A percentile compares a stretch with the other conserved stretches of the same genome.
phyloP scores from a whole-genome alignment of 2,797 vertebrate species.

The Amphiprion clarkii region DNA sequence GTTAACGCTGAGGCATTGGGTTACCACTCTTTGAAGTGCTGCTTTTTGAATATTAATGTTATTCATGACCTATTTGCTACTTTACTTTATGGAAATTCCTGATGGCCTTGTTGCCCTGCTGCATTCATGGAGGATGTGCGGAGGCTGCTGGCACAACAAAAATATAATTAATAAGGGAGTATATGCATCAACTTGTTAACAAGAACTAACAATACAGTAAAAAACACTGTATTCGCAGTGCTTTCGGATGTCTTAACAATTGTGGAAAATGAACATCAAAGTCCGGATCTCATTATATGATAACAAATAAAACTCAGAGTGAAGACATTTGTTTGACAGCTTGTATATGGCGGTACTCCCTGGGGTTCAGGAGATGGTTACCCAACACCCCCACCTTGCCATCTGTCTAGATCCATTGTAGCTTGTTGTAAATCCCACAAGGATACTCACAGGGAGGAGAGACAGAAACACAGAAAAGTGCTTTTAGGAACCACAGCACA shows the following conservation, averaged over 20 bases:
- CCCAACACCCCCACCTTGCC: conserved; percentile 77
- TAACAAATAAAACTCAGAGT: conserved; percentile 56
- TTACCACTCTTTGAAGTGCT: conserved; percentile 79
- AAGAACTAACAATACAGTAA: conserved; percentile 31
- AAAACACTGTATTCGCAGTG: conserved; percentile 16
- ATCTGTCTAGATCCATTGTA: conserved; percentile 81
- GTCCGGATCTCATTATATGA: conserved; percentile 65
- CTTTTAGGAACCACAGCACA: conserved; percentile 72
- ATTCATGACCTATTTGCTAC: conserved; percentile 83
- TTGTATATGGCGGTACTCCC: conserved; percentile 66
- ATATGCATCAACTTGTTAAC: conserved; percentile 47
- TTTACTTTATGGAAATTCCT: conserved; percentile 80
- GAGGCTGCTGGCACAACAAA: conserved; percentile 70
- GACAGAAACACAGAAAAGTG: conserved; percentile 79
- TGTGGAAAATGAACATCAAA: conserved; percentile 54
- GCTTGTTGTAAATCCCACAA: conserved; percentile 72
- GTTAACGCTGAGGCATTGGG: conserved; percentile 72
- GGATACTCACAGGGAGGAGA: conserved; percentile 63
- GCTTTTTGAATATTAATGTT: conserved; percentile 81
- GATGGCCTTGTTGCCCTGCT: conserved; percentile 74
- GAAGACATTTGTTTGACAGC: conserved; percentile 78
- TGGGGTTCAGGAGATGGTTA: conserved; percentile 70
- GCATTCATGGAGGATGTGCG: conserved; percentile 56
- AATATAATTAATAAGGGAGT: conserved; percentile 64
- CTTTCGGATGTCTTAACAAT: conserved; percentile 48